Conservation (phyloP, 2,113 vertebrate genomes). For the Nyctibius bracteatus region DNA sequence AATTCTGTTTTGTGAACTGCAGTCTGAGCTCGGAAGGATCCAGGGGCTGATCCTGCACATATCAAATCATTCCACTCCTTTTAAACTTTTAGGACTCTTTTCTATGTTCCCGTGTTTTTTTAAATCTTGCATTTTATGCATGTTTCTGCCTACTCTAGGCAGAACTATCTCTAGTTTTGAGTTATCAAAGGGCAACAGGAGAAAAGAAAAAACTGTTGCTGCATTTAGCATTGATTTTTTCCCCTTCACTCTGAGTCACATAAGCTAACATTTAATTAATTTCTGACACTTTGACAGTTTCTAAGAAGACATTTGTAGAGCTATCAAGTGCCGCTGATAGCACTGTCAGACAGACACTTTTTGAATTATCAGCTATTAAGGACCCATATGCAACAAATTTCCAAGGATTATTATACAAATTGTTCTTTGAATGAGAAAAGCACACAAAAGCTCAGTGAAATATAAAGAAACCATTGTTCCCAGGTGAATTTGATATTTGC, state of each 20-base stretch:
- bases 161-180: too few species aligned
- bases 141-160: slow-evolving; percentile 20
- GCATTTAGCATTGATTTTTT: slow-evolving; percentile 42
- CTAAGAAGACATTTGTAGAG: slow-evolving; percentile 72
- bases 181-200: slow-evolving; percentile 38
- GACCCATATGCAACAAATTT: slow-evolving; percentile 64
- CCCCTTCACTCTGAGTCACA: slow-evolving; percentile 75
- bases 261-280: slow-evolving; percentile 81
- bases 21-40: background rate
- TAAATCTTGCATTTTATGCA: slow-evolving; percentile 22
- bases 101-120: background rate
- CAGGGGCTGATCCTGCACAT: background rate
- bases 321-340: slow-evolving; percentile 68
- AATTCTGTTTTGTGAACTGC: background rate
- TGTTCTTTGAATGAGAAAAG: slow-evolving; percentile 62
- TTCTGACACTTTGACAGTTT: slow-evolving; percentile 82
- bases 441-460: slow-evolving; percentile 56
- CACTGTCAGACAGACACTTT: slow-evolving; percentile 69
- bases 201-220: slow-evolving; percentile 37
- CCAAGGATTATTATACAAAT: slow-evolving; percentile 61
- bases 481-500: slow-evolving; percentile 56
- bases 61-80: background rate
- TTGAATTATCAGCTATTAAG: slow-evolving; percentile 64
- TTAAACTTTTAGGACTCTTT: background rate
- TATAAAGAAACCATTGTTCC: slow-evolving; percentile 56